Base-by-base conservation (phyloP, 2,113 vertebrate species). In the Engraulis encrasicolus region DNA sequence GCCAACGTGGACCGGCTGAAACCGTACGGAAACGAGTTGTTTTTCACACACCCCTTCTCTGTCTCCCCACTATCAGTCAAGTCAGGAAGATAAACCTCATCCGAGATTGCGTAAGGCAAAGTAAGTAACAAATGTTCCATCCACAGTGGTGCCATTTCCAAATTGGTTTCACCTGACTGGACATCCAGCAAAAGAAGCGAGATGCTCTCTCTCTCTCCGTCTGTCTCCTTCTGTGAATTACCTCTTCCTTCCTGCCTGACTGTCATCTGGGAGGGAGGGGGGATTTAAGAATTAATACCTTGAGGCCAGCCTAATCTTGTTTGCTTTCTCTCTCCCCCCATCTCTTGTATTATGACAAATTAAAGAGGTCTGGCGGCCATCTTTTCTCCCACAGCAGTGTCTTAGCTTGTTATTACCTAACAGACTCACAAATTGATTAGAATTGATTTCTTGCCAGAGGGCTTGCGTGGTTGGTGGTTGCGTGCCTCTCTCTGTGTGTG, bases 371-470 rank as follows among this genome's bases (percentile, higher is more conserved):
- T 95, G 92, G 92, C 90, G 92, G 92, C 88, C 92, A 87, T 90
- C 89, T 92, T 94, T 93, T n/a, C n/a, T n/a, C n/a, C 93, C 91
- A 31, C 82, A 92, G 92, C 90, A 91, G 87, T 66, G 92, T 91
- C 90, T 89, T 91, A 89, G 92, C 92, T 94, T 94, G 92, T 95
- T 93, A 94, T 95, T 94, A 93, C 90, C 93, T 94, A 96, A 94
- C 93, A 92, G 92, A 95, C 94, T 95, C 87, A 89, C 90, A 93
- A 95, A 95, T 91, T 92, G 93, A 96, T 95, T 94, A 92, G 92
- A 89, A 96, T 95, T 88, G 94, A 96, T 93, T 87, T 83, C 77
- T 86, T 89, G 90, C 90, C 89, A 87, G 81, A 87, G 83, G n/a
- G n/a, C n/a, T n/a, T n/a, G n/a, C n/a, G n/a, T n/a, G n/a, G 89